Percentiles rank a stretch among this genome's conserved stretches.
Conservation (phyloP, 2,113 vertebrate species). For the Pipra filicauda region DNA sequence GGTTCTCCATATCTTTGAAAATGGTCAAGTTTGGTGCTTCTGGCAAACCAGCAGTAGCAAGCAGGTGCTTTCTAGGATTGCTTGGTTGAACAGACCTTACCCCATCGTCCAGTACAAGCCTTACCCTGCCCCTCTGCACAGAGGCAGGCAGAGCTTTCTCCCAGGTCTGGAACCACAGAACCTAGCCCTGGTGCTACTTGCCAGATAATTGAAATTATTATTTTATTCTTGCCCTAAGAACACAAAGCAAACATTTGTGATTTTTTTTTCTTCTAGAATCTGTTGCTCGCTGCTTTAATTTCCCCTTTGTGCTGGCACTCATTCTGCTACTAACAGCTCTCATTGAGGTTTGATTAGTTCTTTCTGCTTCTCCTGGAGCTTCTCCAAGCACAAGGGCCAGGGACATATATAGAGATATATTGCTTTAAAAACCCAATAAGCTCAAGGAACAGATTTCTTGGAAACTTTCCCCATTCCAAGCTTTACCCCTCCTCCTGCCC, state of each 20-base stretch:
- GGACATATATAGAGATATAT: slow-evolving; percentile 63
- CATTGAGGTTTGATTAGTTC: slow-evolving; percentile 51
- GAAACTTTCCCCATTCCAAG: slow-evolving; percentile 40
- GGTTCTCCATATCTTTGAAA: not conserved
- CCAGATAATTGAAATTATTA: not conserved
- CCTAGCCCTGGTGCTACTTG: not conserved
- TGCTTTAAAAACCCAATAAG: slow-evolving; percentile 48
- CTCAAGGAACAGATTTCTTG: slow-evolving; percentile 43
- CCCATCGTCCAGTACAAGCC: not conserved
- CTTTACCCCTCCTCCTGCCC: not conserved
- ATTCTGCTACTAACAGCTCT: slow-evolving; percentile 42
- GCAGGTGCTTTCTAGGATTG: not conserved
- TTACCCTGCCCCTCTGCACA: not conserved
- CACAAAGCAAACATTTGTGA: not conserved
- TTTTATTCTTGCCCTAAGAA: slow-evolving; percentile 4
- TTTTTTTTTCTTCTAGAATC: not conserved
- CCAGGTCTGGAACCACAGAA: not conserved
- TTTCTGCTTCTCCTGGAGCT: slow-evolving; percentile 61
- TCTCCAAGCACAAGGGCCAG: slow-evolving; percentile 48
- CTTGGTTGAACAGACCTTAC: not conserved
- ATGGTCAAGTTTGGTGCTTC: not conserved
- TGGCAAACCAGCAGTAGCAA: not conserved
- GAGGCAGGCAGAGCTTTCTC: not conserved
- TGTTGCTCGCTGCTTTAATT: slow-evolving; percentile 17
- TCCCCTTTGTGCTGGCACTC: slow-evolving; percentile 15